Conservation (phyloP, 2,888 invertebrate species). For the Hemicrepidius hirtus region DNA sequence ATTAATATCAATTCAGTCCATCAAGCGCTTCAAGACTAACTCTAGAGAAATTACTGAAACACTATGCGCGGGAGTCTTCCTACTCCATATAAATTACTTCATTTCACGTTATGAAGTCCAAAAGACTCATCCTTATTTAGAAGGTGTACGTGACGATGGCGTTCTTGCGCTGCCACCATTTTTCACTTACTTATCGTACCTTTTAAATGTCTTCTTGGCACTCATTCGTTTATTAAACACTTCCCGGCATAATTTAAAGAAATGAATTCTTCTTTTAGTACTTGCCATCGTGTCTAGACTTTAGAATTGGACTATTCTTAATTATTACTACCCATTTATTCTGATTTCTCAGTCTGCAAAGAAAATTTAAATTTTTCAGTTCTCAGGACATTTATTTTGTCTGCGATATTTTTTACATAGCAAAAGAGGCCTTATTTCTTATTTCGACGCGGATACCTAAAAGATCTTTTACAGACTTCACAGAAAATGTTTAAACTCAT, state of each 20-base stretch:
- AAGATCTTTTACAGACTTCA: too few relatives aligned
- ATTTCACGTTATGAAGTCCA: constrained; percentile 39
- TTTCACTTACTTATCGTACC: constrained; percentile 45
- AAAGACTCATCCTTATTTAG: constrained; percentile 44
- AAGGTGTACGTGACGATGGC: constrained; percentile 42
- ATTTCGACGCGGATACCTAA: too few relatives aligned
- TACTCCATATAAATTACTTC: constrained; percentile 46
- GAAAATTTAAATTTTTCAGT: too few relatives aligned
- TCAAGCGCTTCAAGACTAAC: constrained; percentile 34
- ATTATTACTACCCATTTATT: constrained; percentile 12
- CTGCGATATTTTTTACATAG: too few relatives aligned
- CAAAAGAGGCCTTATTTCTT: too few relatives aligned
- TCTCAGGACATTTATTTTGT: too few relatives aligned
- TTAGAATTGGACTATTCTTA: constrained; percentile 1
- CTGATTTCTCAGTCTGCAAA: neutral
- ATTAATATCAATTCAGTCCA: constrained; percentile 42
- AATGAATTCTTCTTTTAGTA: constrained; percentile 28
- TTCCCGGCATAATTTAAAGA: constrained; percentile 42
- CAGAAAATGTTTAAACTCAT: too few relatives aligned
- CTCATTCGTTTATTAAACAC: constrained; percentile 43
- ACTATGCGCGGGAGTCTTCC: constrained; percentile 33
- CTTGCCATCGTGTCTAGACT: constrained; percentile 28
- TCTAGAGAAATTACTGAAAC: constrained; percentile 33
- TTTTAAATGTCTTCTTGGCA: constrained; percentile 34
- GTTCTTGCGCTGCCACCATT: constrained; percentile 39